phyloP scores from a whole-genome alignment of 2,113 vertebrate species.

The Phalacrocorax brasilianus region DNA sequence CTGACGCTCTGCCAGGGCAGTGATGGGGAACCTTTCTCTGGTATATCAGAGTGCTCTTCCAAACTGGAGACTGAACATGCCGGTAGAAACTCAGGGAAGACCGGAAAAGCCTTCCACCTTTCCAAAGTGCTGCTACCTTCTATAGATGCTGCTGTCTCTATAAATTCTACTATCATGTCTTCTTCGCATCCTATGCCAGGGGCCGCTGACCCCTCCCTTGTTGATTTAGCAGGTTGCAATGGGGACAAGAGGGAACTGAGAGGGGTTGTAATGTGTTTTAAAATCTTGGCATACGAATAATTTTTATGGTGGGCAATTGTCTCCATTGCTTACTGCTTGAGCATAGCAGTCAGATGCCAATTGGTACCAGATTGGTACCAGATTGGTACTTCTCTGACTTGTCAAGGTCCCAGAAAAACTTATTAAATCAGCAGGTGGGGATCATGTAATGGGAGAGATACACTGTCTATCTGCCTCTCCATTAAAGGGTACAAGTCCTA shows the following conservation, averaged over 20 bases:
- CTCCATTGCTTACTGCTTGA: background rate
- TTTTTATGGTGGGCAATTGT: background rate
- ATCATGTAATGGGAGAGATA: background rate
- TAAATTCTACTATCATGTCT: background rate
- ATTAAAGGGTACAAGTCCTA: background rate
- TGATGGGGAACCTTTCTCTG: background rate
- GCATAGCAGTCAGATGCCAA: background rate
- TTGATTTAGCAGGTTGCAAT: fast-evolving
- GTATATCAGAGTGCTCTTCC: background rate
- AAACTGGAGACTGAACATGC: background rate
- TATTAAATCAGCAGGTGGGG: background rate
- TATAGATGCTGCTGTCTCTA: background rate
- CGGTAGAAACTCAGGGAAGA: background rate
- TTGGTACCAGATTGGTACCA: background rate
- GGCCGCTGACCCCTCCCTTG: background rate
- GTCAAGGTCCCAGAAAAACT: background rate
- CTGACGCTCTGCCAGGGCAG: background rate
- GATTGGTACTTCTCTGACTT: background rate
- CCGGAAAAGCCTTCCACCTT: background rate
- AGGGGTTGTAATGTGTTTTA: background rate
- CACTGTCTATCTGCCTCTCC: background rate
- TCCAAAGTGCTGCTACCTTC: background rate
- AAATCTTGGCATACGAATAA: background rate
- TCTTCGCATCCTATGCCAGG: background rate
- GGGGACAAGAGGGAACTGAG: background rate